phyloP scores from a whole-genome alignment of 2,797 vertebrate genomes.

The Syngnathus acus region DNA sequence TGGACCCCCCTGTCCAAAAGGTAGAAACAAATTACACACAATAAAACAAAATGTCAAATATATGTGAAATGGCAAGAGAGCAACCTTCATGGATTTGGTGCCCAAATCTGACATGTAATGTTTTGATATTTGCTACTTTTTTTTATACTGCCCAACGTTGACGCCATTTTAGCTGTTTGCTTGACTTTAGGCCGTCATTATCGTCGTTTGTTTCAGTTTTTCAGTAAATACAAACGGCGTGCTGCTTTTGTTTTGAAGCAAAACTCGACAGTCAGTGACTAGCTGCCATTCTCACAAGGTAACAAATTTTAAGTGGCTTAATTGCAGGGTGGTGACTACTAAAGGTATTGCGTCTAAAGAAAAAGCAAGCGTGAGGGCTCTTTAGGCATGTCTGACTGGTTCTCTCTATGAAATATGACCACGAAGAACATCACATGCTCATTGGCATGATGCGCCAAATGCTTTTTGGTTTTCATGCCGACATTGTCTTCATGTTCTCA shows the following conservation, averaged over 20 bases:
- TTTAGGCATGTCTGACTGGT: slow-evolving; percentile 54
- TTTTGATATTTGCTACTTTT: too few relatives aligned
- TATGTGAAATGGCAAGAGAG: slow-evolving; percentile 68
- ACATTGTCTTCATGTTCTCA: slow-evolving; percentile 2
- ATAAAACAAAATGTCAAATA: neutral
- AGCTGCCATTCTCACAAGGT: slow-evolving; percentile 45
- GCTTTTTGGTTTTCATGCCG: neutral
- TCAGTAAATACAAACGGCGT: slow-evolving; percentile 34
- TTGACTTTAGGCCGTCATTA: too few relatives aligned
- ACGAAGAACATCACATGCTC: neutral
- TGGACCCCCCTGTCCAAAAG: neutral
- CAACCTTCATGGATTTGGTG: slow-evolving; percentile 52
- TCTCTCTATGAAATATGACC: slow-evolving; percentile 11
- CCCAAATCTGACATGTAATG: too few relatives aligned
- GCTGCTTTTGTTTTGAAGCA: slow-evolving; percentile 63
- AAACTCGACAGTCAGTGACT: slow-evolving; percentile 59
- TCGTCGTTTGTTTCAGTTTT: too few relatives aligned
- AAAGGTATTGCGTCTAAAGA: slow-evolving; percentile 64
- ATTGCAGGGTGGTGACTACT: slow-evolving; percentile 65
- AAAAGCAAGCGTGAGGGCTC: slow-evolving; percentile 62
- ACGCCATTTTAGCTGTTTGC: too few relatives aligned
- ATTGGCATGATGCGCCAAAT: neutral
- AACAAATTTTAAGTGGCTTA: slow-evolving; percentile 64
- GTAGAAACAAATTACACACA: neutral
- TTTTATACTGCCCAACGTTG: too few relatives aligned